phyloP scores from a whole-genome alignment of 2,113 vertebrate genomes.

The Halichoeres trimaculatus region DNA sequence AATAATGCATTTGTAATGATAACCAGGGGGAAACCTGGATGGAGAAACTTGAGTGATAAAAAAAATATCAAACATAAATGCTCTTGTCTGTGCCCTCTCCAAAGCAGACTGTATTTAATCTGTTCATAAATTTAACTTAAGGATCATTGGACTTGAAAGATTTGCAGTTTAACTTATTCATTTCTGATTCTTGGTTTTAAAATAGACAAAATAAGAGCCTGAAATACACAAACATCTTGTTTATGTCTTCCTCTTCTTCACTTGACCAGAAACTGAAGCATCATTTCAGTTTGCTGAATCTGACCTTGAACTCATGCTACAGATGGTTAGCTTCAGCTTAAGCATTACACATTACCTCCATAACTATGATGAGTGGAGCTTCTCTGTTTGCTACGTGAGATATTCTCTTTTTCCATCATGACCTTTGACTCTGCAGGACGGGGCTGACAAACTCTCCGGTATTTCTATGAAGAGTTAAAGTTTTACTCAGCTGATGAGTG shows the following conservation, averaged over 20 bases:
- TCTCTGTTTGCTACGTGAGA: constrained; percentile 18
- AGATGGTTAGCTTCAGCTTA: constrained; percentile 3
- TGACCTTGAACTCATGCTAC: constrained; percentile 39
- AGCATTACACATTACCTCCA: background rate
- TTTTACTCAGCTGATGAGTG: constrained; percentile 57
- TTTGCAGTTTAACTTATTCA: background rate
- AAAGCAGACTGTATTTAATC: background rate
- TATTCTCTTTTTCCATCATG: constrained; percentile 2
- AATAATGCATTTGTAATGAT: background rate
- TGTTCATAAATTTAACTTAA: too few relatives aligned
- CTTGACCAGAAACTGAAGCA: constrained; percentile 43
- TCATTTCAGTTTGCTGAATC: constrained; percentile 11
- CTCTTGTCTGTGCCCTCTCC: background rate
- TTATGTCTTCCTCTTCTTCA: constrained; percentile 26
- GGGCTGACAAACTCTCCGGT: too few relatives aligned
- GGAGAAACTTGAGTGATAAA: too few relatives aligned
- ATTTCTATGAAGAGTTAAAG: constrained; percentile 50
- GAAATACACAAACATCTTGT: constrained; percentile 56
- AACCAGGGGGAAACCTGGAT: too few relatives aligned
- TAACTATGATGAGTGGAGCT: constrained; percentile 11
- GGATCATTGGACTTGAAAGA: background rate
- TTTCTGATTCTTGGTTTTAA: background rate
- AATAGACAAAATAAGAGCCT: constrained; percentile 34
- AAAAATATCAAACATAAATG: too few relatives aligned
- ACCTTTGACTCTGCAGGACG: background rate